Evolutionary conservation across 2,888 invertebrate species (phyloP).

Genomic region (Bibio marci): DNA sequence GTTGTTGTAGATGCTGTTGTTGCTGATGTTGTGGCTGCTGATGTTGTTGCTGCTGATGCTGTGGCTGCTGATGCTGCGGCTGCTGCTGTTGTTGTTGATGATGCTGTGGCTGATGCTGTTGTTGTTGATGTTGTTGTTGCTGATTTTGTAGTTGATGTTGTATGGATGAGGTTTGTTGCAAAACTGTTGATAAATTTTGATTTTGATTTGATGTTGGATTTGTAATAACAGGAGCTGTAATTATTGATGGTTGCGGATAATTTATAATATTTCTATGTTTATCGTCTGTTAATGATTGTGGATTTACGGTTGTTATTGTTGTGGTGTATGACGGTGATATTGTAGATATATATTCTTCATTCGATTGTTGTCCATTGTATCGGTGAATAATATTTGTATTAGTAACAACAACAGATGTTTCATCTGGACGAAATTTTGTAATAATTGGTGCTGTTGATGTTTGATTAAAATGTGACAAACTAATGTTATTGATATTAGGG

Average conservation of each 20-base stretch:
- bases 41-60: conserved; percentile 20
- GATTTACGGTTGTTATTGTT: too few relatives aligned
- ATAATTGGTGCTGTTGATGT: conserved; percentile 33
- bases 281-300: conserved; percentile 3
- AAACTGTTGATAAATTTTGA: too few relatives aligned
- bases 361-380: conserved; percentile 27
- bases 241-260: conserved; percentile 3
- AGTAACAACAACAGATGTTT: conserved; percentile 21
- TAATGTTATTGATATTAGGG: conserved; percentile 19
- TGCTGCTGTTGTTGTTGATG: conserved; percentile 14
- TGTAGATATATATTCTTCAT: too few relatives aligned
- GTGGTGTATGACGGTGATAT: too few relatives aligned
- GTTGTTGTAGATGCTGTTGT: conserved; percentile 8
- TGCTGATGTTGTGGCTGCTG: conserved; percentile 17
- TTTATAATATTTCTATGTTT: neutral
- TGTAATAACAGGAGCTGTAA: neutral
- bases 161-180: conserved; percentile 8
- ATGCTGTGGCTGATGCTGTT: conserved; percentile 11
- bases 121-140: conserved; percentile 7
- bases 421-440: conserved; percentile 43
- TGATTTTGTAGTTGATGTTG: too few relatives aligned
- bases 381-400: conserved; percentile 35
- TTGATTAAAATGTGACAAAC: conserved; percentile 37
- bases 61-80: conserved; percentile 15
- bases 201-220: too few relatives aligned